Percentiles rank a stretch among this genome's conserved stretches.
These are phyloP conservation scores for Protonibea diacanthus DNA, from an alignment of 2,797 vertebrate species.

Conservation along the genomic window DNA sequence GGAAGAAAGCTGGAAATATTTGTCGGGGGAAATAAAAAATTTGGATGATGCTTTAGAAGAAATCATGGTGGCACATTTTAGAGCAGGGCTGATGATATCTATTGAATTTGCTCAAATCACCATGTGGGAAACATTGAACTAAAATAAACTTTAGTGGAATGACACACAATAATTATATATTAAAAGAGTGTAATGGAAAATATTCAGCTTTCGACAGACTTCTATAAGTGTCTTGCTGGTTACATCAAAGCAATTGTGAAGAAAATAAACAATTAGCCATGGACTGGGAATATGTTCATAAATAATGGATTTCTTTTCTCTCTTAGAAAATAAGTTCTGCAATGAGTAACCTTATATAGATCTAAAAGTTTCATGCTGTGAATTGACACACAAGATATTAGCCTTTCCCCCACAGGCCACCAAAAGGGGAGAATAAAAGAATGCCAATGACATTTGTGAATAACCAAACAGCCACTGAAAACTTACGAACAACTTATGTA, in stretches of 20 bases:
- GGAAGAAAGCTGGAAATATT: slow-evolving; percentile 26
- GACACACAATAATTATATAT: slow-evolving; percentile 83
- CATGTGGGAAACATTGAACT: slow-evolving; percentile 66
- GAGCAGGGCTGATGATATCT: slow-evolving; percentile 48
- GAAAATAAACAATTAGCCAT: slow-evolving; percentile 90
- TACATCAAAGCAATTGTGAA: slow-evolving; percentile 91
- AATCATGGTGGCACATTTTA: slow-evolving; percentile 44
- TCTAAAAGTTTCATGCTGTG: slow-evolving; percentile 89
- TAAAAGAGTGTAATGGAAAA: slow-evolving; percentile 82
- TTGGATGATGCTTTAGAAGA: slow-evolving; percentile 33
- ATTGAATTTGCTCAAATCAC: slow-evolving; percentile 62
- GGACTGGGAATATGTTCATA: slow-evolving; percentile 90
- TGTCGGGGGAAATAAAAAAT: slow-evolving; percentile 42
- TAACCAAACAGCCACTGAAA: slow-evolving; percentile 80
- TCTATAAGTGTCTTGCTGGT: slow-evolving; percentile 83
- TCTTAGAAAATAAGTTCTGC: slow-evolving; percentile 87
- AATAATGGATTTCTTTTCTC: slow-evolving; percentile 89
- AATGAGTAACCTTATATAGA: slow-evolving; percentile 89
- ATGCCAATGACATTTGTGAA: slow-evolving; percentile 85
- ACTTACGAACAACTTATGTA: slow-evolving; percentile 63
- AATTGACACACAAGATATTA: slow-evolving; percentile 90
- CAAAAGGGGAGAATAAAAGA: slow-evolving; percentile 83
- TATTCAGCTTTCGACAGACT: slow-evolving; percentile 83
- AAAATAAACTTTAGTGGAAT: slow-evolving; percentile 80
- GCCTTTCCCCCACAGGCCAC: slow-evolving; percentile 89